Conservation (phyloP, 2,113 vertebrate species). For the Elanus axillaris region DNA sequence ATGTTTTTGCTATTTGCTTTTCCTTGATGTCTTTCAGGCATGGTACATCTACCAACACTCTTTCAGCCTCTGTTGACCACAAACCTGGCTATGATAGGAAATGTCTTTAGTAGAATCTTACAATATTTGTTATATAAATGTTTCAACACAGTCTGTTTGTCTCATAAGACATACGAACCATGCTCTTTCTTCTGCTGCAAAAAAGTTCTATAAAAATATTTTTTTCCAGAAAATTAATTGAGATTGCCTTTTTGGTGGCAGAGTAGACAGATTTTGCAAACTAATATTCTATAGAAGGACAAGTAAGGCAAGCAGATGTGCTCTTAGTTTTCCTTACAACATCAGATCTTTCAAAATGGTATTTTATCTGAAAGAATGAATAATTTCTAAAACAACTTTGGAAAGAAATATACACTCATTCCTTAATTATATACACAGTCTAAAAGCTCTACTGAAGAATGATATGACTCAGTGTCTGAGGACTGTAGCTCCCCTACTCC, state of each 20-base stretch:
- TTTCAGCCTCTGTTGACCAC: background rate
- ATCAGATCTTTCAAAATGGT: background rate
- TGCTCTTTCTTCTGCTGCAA: rapidly evolving
- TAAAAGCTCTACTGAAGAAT: background rate
- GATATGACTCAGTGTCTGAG: background rate
- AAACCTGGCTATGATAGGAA: background rate
- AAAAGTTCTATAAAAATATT: background rate
- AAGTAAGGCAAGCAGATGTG: background rate
- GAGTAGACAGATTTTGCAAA: background rate
- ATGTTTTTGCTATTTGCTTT: background rate
- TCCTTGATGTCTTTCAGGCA: background rate
- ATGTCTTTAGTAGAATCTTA: background rate
- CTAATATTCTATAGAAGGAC: background rate
- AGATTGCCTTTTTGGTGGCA: background rate
- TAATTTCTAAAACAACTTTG: background rate
- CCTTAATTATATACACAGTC: background rate
- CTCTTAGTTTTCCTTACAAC: background rate
- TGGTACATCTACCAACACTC: background rate
- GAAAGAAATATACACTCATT: background rate
- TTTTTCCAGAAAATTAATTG: background rate
- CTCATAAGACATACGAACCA: background rate
- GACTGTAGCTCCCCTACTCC: background rate
- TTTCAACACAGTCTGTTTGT: background rate
- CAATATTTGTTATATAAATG: background rate
- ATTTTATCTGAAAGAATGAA: background rate